phyloP scores from a whole-genome alignment of 2,113 vertebrate genomes.

The Chroicocephalus ridibundus region DNA sequence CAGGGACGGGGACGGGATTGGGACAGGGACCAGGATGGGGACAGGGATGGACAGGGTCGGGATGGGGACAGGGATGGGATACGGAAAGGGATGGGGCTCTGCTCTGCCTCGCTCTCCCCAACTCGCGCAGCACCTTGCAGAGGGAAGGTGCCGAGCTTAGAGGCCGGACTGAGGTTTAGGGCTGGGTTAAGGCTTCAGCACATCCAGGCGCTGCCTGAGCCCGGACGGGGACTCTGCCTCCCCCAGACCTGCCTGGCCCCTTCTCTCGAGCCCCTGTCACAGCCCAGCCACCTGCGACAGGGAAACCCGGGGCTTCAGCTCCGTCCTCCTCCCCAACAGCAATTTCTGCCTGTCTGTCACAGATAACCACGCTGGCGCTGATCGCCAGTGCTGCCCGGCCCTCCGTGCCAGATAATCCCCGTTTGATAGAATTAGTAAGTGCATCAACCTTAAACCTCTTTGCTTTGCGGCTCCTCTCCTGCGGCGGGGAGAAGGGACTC shows the following conservation, averaged over 20 bases:
- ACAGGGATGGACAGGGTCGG: too few species aligned
- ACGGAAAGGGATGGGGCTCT: background rate
- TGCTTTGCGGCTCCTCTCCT: background rate
- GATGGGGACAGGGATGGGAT: too few species aligned
- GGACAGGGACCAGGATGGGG: background rate
- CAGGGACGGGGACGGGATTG: background rate
- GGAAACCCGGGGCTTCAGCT: background rate
- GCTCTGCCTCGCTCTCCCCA: background rate
- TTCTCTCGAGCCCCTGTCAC: accelerated
- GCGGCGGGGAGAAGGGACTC: background rate
- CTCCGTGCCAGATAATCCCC: background rate
- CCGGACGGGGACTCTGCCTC: background rate
- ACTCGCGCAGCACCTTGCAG: background rate
- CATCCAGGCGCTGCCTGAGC: background rate
- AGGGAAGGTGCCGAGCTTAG: background rate
- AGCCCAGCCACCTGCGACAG: background rate
- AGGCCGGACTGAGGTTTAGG: background rate
- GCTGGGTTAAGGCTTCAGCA: background rate
- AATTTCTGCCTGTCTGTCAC: background rate
- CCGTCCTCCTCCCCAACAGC: background rate
- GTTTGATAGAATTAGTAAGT: background rate
- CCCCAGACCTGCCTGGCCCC: background rate
- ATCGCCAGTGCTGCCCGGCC: background rate
- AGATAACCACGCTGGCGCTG: accelerated
- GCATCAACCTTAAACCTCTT: background rate